Evolutionary conservation across 2,113 vertebrate species (phyloP).

Genomic region (Peucedramus taeniatus): DNA sequence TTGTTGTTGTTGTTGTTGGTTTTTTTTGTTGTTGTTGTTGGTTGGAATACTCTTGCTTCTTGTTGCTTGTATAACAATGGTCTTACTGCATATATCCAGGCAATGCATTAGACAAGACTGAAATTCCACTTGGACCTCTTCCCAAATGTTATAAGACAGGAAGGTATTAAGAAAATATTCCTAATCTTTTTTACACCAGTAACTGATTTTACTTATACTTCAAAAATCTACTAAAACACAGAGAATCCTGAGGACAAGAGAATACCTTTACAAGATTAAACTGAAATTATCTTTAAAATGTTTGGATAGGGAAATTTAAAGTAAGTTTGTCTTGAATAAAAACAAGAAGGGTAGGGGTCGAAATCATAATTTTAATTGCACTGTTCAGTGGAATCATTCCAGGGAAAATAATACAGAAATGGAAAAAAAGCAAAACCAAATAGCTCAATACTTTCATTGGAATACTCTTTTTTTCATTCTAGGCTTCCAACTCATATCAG

Average conservation of each 20-base stretch:
- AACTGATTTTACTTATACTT: neutral
- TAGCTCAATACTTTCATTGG: neutral
- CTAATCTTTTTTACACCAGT: neutral
- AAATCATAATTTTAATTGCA: conserved; percentile 44
- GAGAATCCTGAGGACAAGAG: neutral
- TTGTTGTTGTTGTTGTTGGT: neutral
- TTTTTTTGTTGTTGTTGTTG: neutral
- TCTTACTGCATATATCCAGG: neutral
- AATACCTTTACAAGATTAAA: neutral
- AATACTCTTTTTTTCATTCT: neutral
- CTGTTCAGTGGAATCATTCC: neutral
- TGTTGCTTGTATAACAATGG: neutral
- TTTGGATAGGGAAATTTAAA: neutral
- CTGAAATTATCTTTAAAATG: neutral
- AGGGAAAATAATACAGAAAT: neutral
- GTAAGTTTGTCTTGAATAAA: neutral
- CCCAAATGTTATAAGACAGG: neutral
- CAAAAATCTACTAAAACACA: neutral
- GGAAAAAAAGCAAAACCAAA: neutral
- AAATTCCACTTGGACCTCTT: neutral
- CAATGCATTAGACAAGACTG: neutral
- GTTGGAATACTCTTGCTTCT: neutral
- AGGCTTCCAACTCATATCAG: neutral
- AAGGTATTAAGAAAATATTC: neutral
- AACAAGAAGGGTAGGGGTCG: neutral